Evolutionary conservation across 2,888 invertebrate species (phyloP).

Genomic region (Tetropium fuscum): DNA sequence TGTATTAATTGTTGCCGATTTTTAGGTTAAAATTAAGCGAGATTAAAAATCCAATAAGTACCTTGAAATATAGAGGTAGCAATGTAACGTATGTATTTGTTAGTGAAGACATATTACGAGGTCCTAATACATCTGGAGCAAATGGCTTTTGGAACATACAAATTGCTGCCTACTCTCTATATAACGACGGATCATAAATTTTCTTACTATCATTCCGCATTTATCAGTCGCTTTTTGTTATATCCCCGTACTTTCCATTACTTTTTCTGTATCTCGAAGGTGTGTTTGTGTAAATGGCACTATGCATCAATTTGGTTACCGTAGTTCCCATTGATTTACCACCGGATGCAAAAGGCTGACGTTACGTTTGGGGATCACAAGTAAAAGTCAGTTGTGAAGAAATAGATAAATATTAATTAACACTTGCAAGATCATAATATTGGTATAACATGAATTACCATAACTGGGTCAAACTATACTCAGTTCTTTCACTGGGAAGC

Average conservation of each 20-base stretch:
- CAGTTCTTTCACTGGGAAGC: too few species aligned
- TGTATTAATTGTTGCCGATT: too few species aligned
- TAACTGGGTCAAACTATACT: too few species aligned
- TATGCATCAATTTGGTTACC: not conserved
- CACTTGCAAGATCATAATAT: too few species aligned
- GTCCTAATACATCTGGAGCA: conserved; percentile 9
- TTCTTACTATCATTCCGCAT: conserved; percentile 16
- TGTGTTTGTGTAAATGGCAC: conserved; percentile 15
- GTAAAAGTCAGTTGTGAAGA: too few species aligned
- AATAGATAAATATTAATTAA: too few species aligned
- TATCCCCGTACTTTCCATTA: conserved; percentile 10
- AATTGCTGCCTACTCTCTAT: conserved; percentile 17
- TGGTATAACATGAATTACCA: too few species aligned
- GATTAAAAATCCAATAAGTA: not conserved
- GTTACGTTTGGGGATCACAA: not conserved
- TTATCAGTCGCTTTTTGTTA: conserved; percentile 16
- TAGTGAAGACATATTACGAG: conserved; percentile 8
- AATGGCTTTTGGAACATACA: conserved; percentile 18
- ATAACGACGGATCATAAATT: conserved; percentile 17
- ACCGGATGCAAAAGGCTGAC: not conserved
- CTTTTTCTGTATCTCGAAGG: conserved; percentile 13
- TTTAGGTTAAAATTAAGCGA: too few species aligned
- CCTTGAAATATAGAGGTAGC: too few species aligned
- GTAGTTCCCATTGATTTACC: conserved; percentile 6
- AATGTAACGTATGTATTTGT: not conserved